Evolutionary conservation across 2,113 vertebrate genomes (phyloP).

Genomic region (Oncorhynchus tshawytscha): DNA sequence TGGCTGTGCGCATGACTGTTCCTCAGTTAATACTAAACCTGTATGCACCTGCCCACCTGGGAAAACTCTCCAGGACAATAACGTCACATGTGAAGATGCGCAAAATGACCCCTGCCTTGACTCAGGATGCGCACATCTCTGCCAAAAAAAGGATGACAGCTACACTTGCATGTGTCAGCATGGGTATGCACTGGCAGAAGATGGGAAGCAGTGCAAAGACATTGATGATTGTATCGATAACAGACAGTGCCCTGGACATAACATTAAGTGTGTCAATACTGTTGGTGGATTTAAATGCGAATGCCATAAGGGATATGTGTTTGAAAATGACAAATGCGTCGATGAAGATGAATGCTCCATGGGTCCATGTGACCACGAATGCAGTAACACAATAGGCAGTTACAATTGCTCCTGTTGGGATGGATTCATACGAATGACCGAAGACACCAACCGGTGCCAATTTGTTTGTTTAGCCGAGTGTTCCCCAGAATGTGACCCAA

Average conservation of each 20-base stretch:
- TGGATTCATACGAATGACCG: conserved; percentile 7
- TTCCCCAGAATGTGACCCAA: conserved; percentile 61
- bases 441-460: conserved; percentile 35
- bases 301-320: conserved; percentile 53
- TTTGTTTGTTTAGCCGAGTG: conserved; percentile 58
- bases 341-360: conserved; percentile 63
- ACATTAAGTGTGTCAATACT: conserved; percentile 50
- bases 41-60: conserved; percentile 34
- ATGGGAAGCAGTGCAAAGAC: conserved; percentile 15
- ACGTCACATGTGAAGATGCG: conserved; percentile 7
- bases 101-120: conserved; percentile 4
- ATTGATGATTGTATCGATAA: not conserved
- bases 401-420: conserved; percentile 50
- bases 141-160: not conserved
- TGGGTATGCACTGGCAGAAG: conserved; percentile 4
- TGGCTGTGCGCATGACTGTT: conserved; percentile 36
- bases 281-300: conserved; percentile 51
- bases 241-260: conserved; percentile 44
- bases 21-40: not conserved
- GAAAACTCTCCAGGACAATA: conserved; percentile 17
- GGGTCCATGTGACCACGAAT: conserved; percentile 66
- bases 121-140: conserved; percentile 19
- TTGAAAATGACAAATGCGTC: conserved; percentile 25
- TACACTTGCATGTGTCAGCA: conserved; percentile 10
- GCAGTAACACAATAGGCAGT: conserved; percentile 20